Percentiles rank a stretch among this genome's conserved stretches.
Conservation (phyloP, 2,888 invertebrate genomes). For the Hyles lineata region DNA sequence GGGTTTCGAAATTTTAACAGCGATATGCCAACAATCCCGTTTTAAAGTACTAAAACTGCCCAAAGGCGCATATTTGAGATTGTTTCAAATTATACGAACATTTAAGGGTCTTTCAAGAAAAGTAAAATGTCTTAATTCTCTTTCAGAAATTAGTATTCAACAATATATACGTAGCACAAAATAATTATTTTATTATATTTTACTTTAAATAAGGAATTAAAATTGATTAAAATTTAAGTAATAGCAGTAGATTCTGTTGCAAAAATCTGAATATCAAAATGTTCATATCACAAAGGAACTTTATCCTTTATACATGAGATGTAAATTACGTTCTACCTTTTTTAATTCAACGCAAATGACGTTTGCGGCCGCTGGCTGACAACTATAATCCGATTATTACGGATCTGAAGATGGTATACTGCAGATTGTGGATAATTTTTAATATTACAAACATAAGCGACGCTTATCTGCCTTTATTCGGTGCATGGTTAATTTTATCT, state of each 20-base stretch:
- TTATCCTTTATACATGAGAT: conserved; percentile 20
- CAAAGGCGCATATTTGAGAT: conserved; percentile 7
- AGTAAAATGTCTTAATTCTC: background rate
- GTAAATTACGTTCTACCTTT: conserved; percentile 25
- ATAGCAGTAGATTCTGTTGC: background rate
- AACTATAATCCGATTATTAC: conserved; percentile 4
- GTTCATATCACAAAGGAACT: conserved; percentile 19
- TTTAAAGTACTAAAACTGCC: conserved; percentile 21
- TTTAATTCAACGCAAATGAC: conserved; percentile 23
- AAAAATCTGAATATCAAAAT: conserved; percentile 16
- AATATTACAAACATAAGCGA: background rate
- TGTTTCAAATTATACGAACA: conserved; percentile 12
- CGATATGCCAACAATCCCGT: background rate
- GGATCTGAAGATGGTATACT: background rate
- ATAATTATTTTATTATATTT: no score
- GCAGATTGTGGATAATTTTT: background rate
- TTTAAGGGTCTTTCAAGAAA: conserved; percentile 2
- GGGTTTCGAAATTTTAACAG: background rate
- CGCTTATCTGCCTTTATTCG: background rate
- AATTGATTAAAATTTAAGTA: background rate
- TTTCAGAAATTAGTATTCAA: no score
- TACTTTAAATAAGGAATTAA: background rate
- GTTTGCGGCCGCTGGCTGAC: background rate
- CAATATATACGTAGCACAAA: no score
- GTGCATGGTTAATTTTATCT: background rate